Conservation (phyloP, 2,888 invertebrate genomes). For the Drosophila koepferae region DNA sequence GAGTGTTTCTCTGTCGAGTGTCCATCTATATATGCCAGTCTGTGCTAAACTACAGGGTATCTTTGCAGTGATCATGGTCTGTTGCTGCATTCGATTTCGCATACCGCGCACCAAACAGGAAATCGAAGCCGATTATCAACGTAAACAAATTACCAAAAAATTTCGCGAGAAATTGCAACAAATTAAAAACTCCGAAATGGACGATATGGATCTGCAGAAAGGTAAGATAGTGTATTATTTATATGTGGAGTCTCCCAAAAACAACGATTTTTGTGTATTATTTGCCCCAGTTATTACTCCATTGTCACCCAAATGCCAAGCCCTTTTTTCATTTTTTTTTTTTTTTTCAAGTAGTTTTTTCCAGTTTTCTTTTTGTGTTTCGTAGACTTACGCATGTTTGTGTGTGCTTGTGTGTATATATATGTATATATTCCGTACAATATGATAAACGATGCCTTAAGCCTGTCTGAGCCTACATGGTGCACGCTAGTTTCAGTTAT, state of each 20-base stretch:
- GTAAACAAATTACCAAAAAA: constrained; percentile 92
- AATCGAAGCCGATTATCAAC: constrained; percentile 96
- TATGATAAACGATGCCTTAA: constrained; percentile 72
- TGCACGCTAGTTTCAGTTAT: constrained; percentile 44
- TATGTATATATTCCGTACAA: constrained; percentile 19
- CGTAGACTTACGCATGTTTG: constrained; percentile 55
- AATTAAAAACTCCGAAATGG: constrained; percentile 94
- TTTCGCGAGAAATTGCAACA: constrained; percentile 92
- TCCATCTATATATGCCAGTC: neutral
- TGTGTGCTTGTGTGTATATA: neutral
- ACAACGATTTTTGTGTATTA: constrained; percentile 35
- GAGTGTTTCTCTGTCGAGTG: constrained; percentile 14
- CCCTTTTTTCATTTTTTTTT: constrained; percentile 55
- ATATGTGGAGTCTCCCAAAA: neutral
- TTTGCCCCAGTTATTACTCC: constrained; percentile 59
- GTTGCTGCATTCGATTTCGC: constrained; percentile 95
- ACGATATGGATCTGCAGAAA: constrained; percentile 86
- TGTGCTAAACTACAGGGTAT: constrained; percentile 1
- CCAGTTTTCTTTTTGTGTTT: constrained; percentile 12
- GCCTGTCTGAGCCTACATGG: constrained; percentile 27
- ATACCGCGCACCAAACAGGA: constrained; percentile 97
- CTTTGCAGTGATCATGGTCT: constrained; percentile 91
- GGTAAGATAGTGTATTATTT: constrained; percentile 63
- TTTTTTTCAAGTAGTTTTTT: constrained; percentile 27
- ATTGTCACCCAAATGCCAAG: constrained; percentile 63